phyloP scores from a whole-genome alignment of 2,797 vertebrate species.

The Pipistrellus nathusii region DNA sequence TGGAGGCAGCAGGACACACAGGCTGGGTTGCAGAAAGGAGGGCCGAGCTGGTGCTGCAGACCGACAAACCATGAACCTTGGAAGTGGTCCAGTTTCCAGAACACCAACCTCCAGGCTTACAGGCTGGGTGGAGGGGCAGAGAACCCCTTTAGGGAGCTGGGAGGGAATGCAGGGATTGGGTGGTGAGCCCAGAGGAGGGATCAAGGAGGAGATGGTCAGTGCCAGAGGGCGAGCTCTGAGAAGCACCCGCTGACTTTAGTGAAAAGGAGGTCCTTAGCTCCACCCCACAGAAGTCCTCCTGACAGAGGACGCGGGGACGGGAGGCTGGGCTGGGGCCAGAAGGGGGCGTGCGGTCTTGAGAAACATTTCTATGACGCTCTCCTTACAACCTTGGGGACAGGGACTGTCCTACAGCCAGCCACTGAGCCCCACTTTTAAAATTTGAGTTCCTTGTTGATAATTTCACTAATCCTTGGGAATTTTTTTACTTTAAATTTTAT shows the following conservation, averaged over 20 bases:
- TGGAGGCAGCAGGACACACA: not conserved
- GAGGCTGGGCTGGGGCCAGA: not conserved
- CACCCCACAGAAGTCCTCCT: not conserved
- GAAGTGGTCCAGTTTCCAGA: not conserved
- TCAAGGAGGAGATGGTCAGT: not conserved
- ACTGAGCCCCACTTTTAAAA: not conserved
- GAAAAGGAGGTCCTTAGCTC: not conserved
- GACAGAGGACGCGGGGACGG: not conserved
- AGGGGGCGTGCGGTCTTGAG: not conserved
- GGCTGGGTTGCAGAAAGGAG: not conserved
- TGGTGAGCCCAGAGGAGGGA: not conserved
- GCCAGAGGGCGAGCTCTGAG: not conserved
- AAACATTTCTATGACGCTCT: not conserved
- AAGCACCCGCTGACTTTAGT: not conserved
- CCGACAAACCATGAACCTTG: not conserved
- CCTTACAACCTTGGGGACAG: not conserved
- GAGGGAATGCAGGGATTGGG: not conserved
- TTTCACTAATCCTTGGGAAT: not conserved
- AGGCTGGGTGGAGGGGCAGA: not conserved
- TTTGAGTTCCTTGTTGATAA: not conserved
- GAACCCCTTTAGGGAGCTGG: not conserved
- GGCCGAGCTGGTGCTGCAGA: not conserved
- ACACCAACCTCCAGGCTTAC: not conserved
- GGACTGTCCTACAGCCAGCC: not conserved
- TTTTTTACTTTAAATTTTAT: not conserved